Conservation (phyloP, 2,113 vertebrate genomes). For the Paraplagusia blochii region DNA sequence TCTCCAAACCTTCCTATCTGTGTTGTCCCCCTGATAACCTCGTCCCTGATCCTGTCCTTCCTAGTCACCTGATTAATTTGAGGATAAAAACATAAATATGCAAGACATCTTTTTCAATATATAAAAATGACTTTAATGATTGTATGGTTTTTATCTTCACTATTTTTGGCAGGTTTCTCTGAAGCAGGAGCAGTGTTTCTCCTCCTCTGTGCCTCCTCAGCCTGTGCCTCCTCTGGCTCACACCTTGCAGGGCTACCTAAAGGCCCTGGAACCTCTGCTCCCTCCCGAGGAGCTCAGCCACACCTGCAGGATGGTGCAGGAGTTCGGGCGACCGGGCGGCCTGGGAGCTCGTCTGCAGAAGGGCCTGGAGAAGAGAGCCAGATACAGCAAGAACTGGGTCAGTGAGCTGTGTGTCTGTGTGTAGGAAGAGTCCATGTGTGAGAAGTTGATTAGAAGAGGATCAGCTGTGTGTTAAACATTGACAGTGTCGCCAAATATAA, state of each 20-base stretch:
- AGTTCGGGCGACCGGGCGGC: conserved; percentile 67
- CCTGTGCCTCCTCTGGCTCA: conserved; percentile 76
- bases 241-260: conserved; percentile 77
- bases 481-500: too few species aligned
- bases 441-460: background rate
- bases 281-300: conserved; percentile 77
- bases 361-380: conserved; percentile 72
- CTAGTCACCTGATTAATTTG: too few species aligned
- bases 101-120: too few species aligned
- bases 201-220: conserved; percentile 70
- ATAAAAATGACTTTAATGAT: too few species aligned
- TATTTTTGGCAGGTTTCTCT: conserved; percentile 33
- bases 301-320: conserved; percentile 72
- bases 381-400: conserved; percentile 79
- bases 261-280: conserved; percentile 77
- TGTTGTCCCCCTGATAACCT: too few species aligned
- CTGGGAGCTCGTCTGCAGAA: conserved; percentile 75
- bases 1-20: too few species aligned
- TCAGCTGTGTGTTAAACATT: background rate
- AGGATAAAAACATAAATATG: too few species aligned
- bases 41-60: too few species aligned
- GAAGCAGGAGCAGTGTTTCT: conserved; percentile 54
- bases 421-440: conserved; percentile 15
- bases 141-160: too few species aligned
- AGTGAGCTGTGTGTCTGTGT: conserved; percentile 17